These are phyloP conservation scores for Pollenia amentaria DNA, from an alignment of 2,888 invertebrate genomes.

Conservation along the genomic window DNA sequence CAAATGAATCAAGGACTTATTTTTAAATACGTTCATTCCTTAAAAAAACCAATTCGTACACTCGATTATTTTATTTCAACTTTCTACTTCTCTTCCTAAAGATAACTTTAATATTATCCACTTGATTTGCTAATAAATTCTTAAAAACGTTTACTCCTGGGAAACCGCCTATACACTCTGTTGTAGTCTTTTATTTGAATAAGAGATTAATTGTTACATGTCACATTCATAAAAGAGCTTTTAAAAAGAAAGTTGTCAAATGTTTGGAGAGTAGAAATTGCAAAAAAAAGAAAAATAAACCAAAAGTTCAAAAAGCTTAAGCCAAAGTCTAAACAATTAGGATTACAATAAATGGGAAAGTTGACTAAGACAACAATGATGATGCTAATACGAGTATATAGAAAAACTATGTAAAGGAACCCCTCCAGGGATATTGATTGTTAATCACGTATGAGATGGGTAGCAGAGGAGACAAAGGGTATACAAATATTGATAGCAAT, in stretches of 20 bases:
- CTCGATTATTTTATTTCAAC: too few species aligned
- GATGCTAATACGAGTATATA: neutral
- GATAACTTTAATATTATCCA: too few species aligned
- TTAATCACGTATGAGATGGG: conserved; percentile 3
- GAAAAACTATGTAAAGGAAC: neutral
- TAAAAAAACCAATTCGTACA: too few species aligned
- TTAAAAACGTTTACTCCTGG: too few species aligned
- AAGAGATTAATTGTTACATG: conserved; percentile 30
- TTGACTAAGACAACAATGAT: neutral
- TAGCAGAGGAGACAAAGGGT: neutral
- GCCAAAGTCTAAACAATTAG: conserved; percentile 1
- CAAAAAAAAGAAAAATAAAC: neutral
- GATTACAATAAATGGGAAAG: neutral
- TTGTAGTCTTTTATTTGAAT: conserved; percentile 4
- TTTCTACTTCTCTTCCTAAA: too few species aligned
- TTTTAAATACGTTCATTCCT: too few species aligned
- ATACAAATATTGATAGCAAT: neutral
- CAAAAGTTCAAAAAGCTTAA: neutral
- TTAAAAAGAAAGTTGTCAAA: conserved; percentile 13
- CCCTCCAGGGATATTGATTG: conserved; percentile 17
- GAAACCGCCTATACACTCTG: neutral
- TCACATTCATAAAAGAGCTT: conserved; percentile 2
- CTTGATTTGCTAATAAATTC: too few species aligned
- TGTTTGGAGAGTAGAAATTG: neutral
- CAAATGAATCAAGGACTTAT: too few species aligned